Base-by-base conservation (phyloP, 2,888 invertebrate genomes). In the Synergus umbraculus region DNA sequence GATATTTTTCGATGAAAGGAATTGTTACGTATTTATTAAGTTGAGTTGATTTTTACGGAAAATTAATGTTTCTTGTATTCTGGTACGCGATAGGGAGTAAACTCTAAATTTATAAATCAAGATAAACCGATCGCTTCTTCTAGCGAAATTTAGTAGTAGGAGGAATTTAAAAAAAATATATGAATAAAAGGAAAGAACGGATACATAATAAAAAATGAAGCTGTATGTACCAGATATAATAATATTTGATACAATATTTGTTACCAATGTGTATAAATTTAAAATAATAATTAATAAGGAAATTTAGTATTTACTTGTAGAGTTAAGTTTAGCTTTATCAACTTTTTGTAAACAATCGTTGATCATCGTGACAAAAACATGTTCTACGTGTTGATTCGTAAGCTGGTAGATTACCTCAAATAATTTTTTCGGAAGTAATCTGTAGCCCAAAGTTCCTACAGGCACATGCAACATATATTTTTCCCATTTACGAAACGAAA, bases 361-460 rank as follows among this genome's bases (percentile, higher is more conserved):
- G 82, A 78, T 83, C 79, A 85, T 80, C 76, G 81, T 83, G 80
- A 81, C 84, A 83, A 83, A 83, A 82, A 65, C 77, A 80, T 77
- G 54, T 76, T 77, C 76, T 79, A 66, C 64, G 77, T 64, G 77
- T 64, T 78, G 80, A 60, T 63, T 60, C 43, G 46, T 60, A 63
- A 60, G 63, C 76, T 46, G 22, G 63, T 76, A 64, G 78, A 78
- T 87, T 88, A 87, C 84, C 82, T 82, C 86, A 85, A 84, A 88
- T 81, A 85, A 87, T 85, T 87, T 85, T 86, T 86, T 86, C 83
- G 81, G 84, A 87, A 83, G 87, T 88, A 87, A 91, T 91, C 90
- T 91, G 91, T 91, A 91, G 91, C 82, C 87, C 87, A 91, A 90
- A 90, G 91, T 91, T 91, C 90, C 92, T 91, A 89, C 91, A 90